Evolutionary conservation across 2,113 vertebrate genomes (phyloP).

Genomic region (Guaruba guarouba): DNA sequence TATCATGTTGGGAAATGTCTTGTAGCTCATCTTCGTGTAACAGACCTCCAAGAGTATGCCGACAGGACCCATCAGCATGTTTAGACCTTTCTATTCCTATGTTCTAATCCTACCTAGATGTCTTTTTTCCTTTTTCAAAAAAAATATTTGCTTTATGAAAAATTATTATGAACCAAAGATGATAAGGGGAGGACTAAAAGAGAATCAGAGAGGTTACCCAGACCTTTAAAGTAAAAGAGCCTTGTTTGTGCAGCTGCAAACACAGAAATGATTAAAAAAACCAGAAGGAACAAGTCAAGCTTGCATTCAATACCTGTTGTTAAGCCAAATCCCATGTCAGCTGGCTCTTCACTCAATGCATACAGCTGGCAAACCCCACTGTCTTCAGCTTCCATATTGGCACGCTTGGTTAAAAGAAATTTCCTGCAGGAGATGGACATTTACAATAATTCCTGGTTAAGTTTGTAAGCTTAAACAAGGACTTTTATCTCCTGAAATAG

Average conservation of each 20-base stretch:
- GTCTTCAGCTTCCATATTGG: conserved; percentile 80
- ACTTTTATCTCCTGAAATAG: background rate
- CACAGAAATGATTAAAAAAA: background rate
- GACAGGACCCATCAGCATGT: background rate
- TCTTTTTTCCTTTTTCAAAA: background rate
- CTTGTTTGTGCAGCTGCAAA: conserved; percentile 26
- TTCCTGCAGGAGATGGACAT: conserved; percentile 77
- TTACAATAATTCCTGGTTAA: background rate
- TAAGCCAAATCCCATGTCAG: conserved; percentile 81
- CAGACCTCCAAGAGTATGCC: background rate
- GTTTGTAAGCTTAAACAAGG: background rate
- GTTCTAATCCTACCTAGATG: background rate
- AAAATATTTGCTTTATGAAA: background rate
- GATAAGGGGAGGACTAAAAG: background rate
- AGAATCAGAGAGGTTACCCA: background rate
- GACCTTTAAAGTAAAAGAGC: background rate
- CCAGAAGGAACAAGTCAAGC: background rate
- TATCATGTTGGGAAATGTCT: background rate
- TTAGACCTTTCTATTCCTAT: background rate
- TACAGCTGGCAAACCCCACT: conserved; percentile 87
- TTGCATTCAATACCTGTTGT: conserved; percentile 75
- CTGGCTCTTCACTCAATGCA: conserved; percentile 81
- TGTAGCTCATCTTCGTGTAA: background rate
- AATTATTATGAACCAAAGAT: background rate
- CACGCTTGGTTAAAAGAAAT: conserved; percentile 89